Base-by-base conservation (phyloP, 2,797 vertebrate genomes). In the Gambusia yucatana region DNA sequence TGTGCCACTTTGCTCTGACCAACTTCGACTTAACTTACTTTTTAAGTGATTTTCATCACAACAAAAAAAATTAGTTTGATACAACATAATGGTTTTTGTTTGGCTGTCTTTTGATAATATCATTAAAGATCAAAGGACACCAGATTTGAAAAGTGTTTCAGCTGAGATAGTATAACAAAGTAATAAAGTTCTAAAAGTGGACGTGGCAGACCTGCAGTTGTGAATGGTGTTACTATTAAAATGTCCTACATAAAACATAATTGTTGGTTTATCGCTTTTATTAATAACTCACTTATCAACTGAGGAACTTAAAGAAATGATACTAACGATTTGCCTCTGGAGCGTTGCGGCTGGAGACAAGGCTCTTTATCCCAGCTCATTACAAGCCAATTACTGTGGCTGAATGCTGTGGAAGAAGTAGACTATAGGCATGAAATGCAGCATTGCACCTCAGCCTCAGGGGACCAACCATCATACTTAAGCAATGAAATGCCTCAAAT, bases 321-420 rank as follows among this genome's bases (percentile, higher is more conserved):
- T 67, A 82, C 78, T 52, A 74, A 77, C 70, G 46, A 77, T 79
- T 30, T 65, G 74, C 85, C 87, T 89, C 73, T 25, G 82, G 82
- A 84, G 75, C 76, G 33, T 61, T 77, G 0, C 11, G 36, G 84
- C 77, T 72, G 36, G 47, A 74, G 86, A 87, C 80, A 73, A 78
- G 69, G 87, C 87, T 82, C 80, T 78, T 81, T 72, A 74, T 77
- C 81, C 77, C 50, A 63, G 65, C 80, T 89, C 92, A 89, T 91
- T 91, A 90, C 80, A 57, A 88, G 85, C 83, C 92, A 90, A 94
- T 94, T 90, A 91, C 81, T 30, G 3, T 77, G 76, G 85, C 82
- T 52, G 84, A 87, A 82, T 78, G 79, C 79, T 84, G 79, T 69
- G 86, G 87, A 85, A 78, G 87, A 75, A 82, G 46, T 80, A 77